phyloP scores from a whole-genome alignment of 1,140 invertebrate genomes.

The Potamilus streckersoni region DNA sequence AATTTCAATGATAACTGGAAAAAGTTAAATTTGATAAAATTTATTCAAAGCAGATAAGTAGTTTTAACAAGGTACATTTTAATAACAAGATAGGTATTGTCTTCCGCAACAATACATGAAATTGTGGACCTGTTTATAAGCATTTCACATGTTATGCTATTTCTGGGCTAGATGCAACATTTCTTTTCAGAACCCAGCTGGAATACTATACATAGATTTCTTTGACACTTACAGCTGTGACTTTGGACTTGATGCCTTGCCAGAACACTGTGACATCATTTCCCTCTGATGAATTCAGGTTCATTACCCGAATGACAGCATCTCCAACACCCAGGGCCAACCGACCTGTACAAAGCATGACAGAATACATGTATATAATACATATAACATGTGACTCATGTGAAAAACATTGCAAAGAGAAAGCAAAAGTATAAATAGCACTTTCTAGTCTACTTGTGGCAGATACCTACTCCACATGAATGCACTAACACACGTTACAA shows the following conservation, averaged over 20 bases:
- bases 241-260: conserved; percentile 80
- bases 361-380: background rate
- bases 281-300: conserved; percentile 67
- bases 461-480: background rate
- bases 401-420: background rate
- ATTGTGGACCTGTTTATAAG: background rate
- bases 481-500: background rate
- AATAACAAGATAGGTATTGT: too few species aligned
- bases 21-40: background rate
- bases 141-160: background rate
- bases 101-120: background rate
- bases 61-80: too few species aligned
- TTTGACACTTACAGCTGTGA: conserved; percentile 73
- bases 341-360: conserved; percentile 39
- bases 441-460: background rate
- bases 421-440: background rate
- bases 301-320: conserved; percentile 79
- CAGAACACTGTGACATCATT: conserved; percentile 73
- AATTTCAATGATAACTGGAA: background rate
- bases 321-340: conserved; percentile 79
- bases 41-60: background rate
- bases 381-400: background rate
- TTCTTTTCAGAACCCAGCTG: background rate
- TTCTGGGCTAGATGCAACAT: too few species aligned
- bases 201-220: background rate